Evolutionary conservation across 1,140 invertebrate species (phyloP).

Genomic region (Parasteatoda tepidariorum): DNA sequence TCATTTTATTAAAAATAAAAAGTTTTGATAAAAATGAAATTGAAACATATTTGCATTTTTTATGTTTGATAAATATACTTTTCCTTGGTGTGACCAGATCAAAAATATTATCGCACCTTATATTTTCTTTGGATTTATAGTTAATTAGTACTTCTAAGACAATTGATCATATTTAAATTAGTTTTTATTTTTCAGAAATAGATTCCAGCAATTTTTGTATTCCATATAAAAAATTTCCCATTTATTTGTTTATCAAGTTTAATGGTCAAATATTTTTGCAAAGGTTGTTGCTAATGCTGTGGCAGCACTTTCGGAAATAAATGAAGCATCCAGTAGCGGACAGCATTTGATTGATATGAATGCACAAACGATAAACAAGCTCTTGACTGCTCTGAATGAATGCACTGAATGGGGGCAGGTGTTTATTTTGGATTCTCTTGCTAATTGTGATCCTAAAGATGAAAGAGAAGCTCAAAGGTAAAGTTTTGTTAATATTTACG

Average conservation of each 20-base stretch:
- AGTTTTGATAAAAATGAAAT: no score
- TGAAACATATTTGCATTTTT: no score
- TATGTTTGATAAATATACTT: no score
- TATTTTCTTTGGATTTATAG: no score
- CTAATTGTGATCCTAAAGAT: slow-evolving; percentile 97
- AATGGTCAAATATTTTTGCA: slow-evolving; percentile 1
- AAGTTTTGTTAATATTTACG: no score
- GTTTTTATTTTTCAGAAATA: no score
- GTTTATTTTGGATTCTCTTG: slow-evolving; percentile 97
- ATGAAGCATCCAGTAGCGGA: slow-evolving; percentile 94
- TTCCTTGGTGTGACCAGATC: no score
- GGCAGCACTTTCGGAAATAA: slow-evolving; percentile 97
- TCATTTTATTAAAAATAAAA: no score
- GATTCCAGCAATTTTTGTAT: not conserved
- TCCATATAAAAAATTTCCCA: not conserved
- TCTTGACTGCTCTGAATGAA: slow-evolving; percentile 97
- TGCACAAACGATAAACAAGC: slow-evolving; percentile 96
- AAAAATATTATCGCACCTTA: no score
- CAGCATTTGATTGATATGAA: slow-evolving; percentile 96
- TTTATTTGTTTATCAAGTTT: not conserved
- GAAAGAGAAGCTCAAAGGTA: slow-evolving; percentile 97
- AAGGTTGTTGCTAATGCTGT: slow-evolving; percentile 98
- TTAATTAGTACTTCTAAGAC: no score
- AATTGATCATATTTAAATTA: no score
- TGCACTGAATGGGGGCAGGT: slow-evolving; percentile 99